Base-by-base conservation (phyloP, 2,797 vertebrate species). In the Pseudomugil gertrudae region DNA sequence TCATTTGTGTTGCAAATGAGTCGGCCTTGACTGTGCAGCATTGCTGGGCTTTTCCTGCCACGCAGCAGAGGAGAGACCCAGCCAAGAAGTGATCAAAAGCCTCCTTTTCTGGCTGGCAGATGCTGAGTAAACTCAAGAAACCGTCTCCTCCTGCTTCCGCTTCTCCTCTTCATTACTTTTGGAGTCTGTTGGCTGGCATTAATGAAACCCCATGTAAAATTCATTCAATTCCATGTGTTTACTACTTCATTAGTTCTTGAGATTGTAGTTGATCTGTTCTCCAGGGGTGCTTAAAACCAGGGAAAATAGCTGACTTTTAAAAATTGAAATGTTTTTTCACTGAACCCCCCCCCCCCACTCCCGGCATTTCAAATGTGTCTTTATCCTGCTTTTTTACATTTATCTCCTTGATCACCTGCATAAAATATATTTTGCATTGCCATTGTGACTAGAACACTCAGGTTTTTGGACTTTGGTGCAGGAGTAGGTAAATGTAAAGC, bases 181-280 rank as follows among this genome's bases (percentile, higher is more conserved):
- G 71, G 73, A 87, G 83, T 85, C 83, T 89, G 78, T 78, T 84
- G 74, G 74, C 78, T 84, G 69, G 66, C 78, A 70, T 91, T 89
- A 92, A 86, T 87, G 80, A 87, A 92, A 80, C 69, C 61, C 74
- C 65, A 83, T 90, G 83, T 85, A 89, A 88, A 90, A 89, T 91
- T 85, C 81, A 86, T 89, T 83, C 87, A 81, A 79, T 90, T 83
- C 77, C 77, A 75, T 79, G 74, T 90, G 83, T 91, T 90, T 91
- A 88, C 84, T 85, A 77, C 71, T 84, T 85, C 83, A 87, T 92
- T 92, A 89, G 80, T 82, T 84, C 90, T 90, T 83, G 71, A 83
- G 85, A 87, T 87, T 78, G 84, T 69, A 72, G 84, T 83, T 89
- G 85, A 91, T 91, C 84, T 81, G 74, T 83, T 90, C 84, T 90